Base-by-base conservation (phyloP, 64 coral and sea anemone genomes). In the Actinia tenebrosa region DNA sequence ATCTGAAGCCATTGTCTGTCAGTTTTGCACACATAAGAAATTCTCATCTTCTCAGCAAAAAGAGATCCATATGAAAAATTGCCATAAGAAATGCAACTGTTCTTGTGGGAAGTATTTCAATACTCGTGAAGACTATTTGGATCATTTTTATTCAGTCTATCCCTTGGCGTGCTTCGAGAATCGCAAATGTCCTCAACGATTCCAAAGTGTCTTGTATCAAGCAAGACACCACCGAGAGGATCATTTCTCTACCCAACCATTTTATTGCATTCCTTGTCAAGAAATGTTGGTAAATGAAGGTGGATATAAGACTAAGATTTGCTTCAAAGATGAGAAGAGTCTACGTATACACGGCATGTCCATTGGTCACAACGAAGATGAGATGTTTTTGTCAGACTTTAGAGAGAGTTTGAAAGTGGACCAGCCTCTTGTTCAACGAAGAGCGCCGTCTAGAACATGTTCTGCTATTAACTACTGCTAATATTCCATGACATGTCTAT, bases 11-110 rank as follows among this genome's bases (percentile, higher is more conserved):
- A 84, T 94, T 19, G 64, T 60, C 10, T 99, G 97, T 20, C 79
- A 99, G 71, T 99, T 99, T 87, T 99, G 97, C 58, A 93, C 97
- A 1, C 84, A 86, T 15, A 99, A 93, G 78, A 71, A 86, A 59
- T 99, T 99, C 91, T 68, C 91, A 8, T 91, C 90, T 4, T 26
- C 54, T 45, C 88, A 93, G 20, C 97, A 99, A 64, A 88, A 86
- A 59, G 97, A 99, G 60, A 95, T 95, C 44, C 97, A 99, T 54
- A 99, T 99, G 97, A 90, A 90, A 78, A 92, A 95, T 64, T 92
- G 90, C 7, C 97, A 99, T 68, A 99, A 99, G 79, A 99, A 99
- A 87, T 99, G 97, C 37, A 99, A 99, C 23, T 99, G 97, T 26
- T 92, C 93, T 16, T 99, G 97, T 44, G 97, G 86, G 26, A 62